Percentiles rank a stretch among this genome's conserved stretches.
These are phyloP conservation scores for Cryptotermes secundus DNA, from an alignment of 1,140 invertebrate species.

Conservation along the genomic window DNA sequence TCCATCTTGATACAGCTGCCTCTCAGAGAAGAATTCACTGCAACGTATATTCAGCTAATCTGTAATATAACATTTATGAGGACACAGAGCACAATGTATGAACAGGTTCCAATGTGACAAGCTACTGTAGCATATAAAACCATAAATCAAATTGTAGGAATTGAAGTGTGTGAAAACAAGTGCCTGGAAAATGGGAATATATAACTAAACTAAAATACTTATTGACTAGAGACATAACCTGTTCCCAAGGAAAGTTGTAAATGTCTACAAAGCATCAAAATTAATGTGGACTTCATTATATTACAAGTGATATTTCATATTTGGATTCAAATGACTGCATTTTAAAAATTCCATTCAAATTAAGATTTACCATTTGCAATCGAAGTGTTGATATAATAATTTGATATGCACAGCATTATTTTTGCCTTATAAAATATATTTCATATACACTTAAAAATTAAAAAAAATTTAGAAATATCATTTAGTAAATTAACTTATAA, in stretches of 20 bases:
- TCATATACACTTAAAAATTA: neutral
- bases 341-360: neutral
- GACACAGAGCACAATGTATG: too few species aligned
- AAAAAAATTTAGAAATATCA: neutral
- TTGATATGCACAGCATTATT: neutral
- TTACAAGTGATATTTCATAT: neutral
- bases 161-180: slow-evolving; percentile 4
- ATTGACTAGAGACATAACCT: neutral
- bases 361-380: neutral
- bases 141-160: neutral
- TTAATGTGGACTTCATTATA: neutral
- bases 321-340: neutral
- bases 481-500: neutral
- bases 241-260: neutral
- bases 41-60: too few species aligned
- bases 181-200: neutral
- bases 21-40: too few species aligned
- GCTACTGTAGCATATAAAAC: neutral
- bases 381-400: neutral
- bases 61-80: too few species aligned
- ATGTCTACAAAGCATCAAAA: neutral
- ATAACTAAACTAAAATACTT: neutral
- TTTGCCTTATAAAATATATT: slow-evolving; percentile 4
- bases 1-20: too few species aligned
- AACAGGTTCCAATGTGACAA: neutral